Evolutionary conservation across 2,888 invertebrate genomes (phyloP).

Genomic region (Ormyrus rosae): DNA sequence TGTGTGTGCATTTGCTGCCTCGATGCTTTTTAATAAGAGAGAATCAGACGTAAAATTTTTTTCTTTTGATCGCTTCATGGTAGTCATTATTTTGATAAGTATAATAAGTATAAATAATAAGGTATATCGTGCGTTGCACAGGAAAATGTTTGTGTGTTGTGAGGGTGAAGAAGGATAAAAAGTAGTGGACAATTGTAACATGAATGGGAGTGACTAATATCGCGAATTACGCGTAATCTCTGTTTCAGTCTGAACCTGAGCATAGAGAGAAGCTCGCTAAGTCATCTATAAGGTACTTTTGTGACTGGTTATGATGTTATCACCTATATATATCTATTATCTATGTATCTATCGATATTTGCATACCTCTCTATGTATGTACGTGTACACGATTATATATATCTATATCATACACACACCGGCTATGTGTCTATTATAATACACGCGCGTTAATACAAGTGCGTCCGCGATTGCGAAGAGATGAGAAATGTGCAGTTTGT

Average conservation of each 20-base stretch:
- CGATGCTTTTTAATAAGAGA: conserved; percentile 8
- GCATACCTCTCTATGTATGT: conserved; percentile 59
- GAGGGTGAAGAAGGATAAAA: conserved; percentile 25
- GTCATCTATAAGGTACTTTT: conserved; percentile 76
- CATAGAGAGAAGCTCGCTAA: conserved; percentile 75
- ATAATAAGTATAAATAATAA: background rate
- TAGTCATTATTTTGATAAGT: no score
- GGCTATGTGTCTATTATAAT: conserved; percentile 39
- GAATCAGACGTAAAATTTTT: no score
- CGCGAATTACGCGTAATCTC: conserved; percentile 75
- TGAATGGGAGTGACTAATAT: conserved; percentile 58
- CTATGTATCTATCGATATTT: conserved; percentile 55
- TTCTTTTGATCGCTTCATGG: no score
- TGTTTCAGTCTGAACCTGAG: conserved; percentile 76
- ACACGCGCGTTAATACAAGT: conserved; percentile 13
- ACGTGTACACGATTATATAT: conserved; percentile 57
- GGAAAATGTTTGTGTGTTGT: background rate
- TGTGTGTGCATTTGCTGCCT: conserved; percentile 49
- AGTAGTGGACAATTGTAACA: conserved; percentile 24
- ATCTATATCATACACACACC: conserved; percentile 46
- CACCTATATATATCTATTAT: conserved; percentile 62
- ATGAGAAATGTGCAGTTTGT: conserved; percentile 19
- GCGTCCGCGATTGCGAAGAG: conserved; percentile 16
- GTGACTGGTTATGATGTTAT: conserved; percentile 74
- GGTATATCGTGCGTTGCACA: background rate